These are phyloP conservation scores for Cuniculus paca DNA, from an alignment of 2,797 vertebrate genomes.

Conservation along the genomic window DNA sequence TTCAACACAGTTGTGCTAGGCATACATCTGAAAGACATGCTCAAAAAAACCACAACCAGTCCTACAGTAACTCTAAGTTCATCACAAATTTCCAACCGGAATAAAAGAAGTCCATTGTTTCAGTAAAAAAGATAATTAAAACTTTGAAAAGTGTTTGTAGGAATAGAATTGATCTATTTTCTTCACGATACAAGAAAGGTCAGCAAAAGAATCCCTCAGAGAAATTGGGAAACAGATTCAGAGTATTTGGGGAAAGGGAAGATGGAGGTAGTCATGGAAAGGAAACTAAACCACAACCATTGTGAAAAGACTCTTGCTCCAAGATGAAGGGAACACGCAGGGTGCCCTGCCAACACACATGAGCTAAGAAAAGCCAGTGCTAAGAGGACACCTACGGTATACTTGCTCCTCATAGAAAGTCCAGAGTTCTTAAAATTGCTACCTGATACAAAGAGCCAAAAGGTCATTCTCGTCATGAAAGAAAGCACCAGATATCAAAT, in stretches of 20 bases:
- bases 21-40: neutral
- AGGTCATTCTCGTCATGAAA: neutral
- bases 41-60: neutral
- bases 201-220: neutral
- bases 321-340: neutral
- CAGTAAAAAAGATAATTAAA: neutral
- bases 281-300: neutral
- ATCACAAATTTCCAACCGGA: neutral
- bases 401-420: neutral
- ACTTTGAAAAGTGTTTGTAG: neutral
- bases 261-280: neutral
- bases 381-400: neutral
- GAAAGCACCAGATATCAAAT: slow-evolving; percentile 1
- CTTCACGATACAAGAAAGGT: neutral
- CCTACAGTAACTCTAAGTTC: neutral
- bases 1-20: neutral
- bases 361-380: neutral
- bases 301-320: neutral
- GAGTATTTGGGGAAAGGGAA: no score
- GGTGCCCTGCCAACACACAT: neutral
- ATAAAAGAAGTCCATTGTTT: neutral
- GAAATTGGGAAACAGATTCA: neutral
- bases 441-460: neutral
- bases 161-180: neutral
- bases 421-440: neutral